A percentile compares a stretch with the other conserved stretches of the same genome.
phyloP scores from a whole-genome alignment of 92 coral and sea anemone genomes.

The Palythoa heliodiscus region DNA sequence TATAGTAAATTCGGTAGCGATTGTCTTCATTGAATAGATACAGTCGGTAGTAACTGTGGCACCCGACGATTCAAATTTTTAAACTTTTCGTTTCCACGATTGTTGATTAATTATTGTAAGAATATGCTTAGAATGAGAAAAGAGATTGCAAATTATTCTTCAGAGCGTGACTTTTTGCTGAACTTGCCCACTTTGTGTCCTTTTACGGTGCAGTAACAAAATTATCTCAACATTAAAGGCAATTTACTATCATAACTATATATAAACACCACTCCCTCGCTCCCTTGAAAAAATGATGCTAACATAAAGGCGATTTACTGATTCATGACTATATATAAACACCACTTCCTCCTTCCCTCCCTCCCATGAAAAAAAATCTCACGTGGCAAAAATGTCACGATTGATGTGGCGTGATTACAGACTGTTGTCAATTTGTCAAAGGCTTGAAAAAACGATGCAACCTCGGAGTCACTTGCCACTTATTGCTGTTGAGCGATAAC shows the following conservation, averaged over 20 bases:
- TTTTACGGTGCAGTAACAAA: too few relatives aligned
- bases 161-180: too few relatives aligned
- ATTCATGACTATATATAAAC: not conserved
- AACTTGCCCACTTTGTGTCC: too few relatives aligned
- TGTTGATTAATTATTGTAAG: too few relatives aligned
- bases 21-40: too few relatives aligned
- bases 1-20: too few relatives aligned
- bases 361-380: not conserved
- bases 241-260: not conserved
- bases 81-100: too few relatives aligned
- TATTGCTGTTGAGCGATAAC: too few relatives aligned
- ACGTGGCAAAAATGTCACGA: conserved; percentile 8
- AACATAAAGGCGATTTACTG: not conserved
- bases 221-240: not conserved
- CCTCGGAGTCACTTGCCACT: not conserved
- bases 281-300: not conserved
- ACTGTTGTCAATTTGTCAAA: not conserved
- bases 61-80: too few relatives aligned
- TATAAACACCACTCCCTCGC: not conserved
- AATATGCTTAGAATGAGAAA: not conserved
- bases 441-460: not conserved
- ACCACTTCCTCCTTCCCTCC: not conserved
- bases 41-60: too few relatives aligned
- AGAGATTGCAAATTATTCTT: not conserved
- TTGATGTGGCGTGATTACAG: conserved; percentile 2